Base-by-base conservation (phyloP, 2,888 invertebrate genomes). In the Agrochola lychnidis region DNA sequence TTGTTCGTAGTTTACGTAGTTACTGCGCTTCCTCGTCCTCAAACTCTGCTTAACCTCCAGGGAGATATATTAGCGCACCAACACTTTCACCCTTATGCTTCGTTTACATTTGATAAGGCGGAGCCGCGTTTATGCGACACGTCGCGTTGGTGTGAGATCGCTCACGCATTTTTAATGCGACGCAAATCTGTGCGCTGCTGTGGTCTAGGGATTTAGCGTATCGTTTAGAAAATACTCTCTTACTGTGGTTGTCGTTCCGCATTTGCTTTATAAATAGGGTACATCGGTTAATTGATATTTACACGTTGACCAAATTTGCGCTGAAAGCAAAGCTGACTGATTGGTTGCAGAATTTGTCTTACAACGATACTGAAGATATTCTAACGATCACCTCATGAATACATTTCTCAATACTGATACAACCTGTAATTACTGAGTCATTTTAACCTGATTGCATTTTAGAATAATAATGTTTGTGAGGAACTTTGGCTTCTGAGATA, bases 11-110 rank as follows among this genome's bases (percentile, higher is more conserved):
- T 81, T 72, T 68, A 70, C 68, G 9, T 10, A 42, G 57, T 57
- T 30, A 66, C 48, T 69, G 48, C n/a, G 45, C 51, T 81, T 68
- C 59, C 80, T 83, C 45, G 57, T 64, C 30, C 78, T 70, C 40
- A n/a, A 82, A 70, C 74, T 66, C 85, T 77, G 77, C 70, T 81
- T 40, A 73, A 63, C 42, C 61, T 42, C 63, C 6, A 19, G 63
- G 42, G 85, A 76, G 66, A 66, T 83, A 73, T 77, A 70, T 81
- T 61, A 77, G 36, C 62, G 48, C 40, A 59, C 51, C 30, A 62
- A 76, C 85, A 70, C 73, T 76, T 76, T 70, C 36, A 48, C 45
- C 25, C 68, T 73, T 57, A 68, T 64, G 83, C 68, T 61, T 36
- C 48, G 59, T 81, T 83, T 79, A 81, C 22, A 83, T 64, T 45